Evolutionary conservation across 2,113 vertebrate genomes (phyloP).

Genomic region (Semicossyphus pulcher): DNA sequence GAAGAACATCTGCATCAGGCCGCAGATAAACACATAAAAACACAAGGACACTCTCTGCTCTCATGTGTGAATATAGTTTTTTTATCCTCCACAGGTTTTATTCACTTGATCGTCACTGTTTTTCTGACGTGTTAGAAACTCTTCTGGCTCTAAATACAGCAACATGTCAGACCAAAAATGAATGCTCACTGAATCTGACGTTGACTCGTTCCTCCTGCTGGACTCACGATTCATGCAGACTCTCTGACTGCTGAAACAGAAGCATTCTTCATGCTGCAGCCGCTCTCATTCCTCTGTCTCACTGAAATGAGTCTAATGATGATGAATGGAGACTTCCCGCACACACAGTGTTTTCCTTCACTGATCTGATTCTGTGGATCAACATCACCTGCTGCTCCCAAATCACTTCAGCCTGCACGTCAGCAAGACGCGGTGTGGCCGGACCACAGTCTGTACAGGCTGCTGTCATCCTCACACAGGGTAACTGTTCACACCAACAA

Average conservation of each 20-base stretch:
- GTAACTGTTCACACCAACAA: too few species aligned
- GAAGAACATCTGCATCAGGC: too few species aligned
- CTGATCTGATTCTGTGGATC: constrained; percentile 52
- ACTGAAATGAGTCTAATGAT: constrained; percentile 57
- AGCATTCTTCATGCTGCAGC: constrained; percentile 32
- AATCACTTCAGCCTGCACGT: constrained; percentile 48
- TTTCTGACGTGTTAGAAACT: too few species aligned
- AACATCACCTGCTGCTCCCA: constrained; percentile 60
- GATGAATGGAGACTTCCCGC: constrained; percentile 47
- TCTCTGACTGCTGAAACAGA: constrained; percentile 15
- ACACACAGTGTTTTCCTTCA: constrained; percentile 47
- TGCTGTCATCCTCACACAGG: background rate
- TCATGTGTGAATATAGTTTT: too few species aligned
- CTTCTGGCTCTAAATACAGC: too few species aligned
- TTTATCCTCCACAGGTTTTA: too few species aligned
- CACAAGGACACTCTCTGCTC: too few species aligned
- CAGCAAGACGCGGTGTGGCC: constrained; percentile 30
- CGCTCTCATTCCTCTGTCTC: constrained; percentile 14
- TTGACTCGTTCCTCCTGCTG: constrained; percentile 22
- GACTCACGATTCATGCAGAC: constrained; percentile 10
- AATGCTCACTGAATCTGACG: background rate
- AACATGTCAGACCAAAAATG: too few species aligned
- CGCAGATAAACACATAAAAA: too few species aligned
- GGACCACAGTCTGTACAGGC: background rate
- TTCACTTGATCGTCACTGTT: too few species aligned